Conservation (phyloP, 2,113 vertebrate genomes). For the Gambusia holbrooki region DNA sequence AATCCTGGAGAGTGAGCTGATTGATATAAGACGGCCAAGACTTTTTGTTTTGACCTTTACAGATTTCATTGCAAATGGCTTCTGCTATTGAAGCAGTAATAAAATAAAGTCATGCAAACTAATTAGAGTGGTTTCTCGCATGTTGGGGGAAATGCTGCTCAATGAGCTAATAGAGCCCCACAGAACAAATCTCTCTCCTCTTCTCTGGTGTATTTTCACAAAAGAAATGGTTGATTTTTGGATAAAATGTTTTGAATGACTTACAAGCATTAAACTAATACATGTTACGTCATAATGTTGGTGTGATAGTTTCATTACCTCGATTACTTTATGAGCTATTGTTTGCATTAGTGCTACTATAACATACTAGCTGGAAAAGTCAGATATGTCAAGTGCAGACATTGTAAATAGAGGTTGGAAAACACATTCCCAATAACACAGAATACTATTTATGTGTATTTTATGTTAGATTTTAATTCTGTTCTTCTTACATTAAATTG, state of each 20-base stretch:
- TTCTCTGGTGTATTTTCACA: not conserved
- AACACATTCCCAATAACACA: not conserved
- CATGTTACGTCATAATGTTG: not conserved
- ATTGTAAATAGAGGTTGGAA: not conserved
- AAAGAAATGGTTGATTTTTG: not conserved
- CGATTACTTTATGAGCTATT: slow-evolving; percentile 3
- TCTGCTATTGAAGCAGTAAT: not conserved
- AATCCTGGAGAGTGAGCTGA: not conserved
- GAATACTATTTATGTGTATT: not conserved
- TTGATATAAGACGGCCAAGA: not conserved
- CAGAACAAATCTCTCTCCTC: not conserved
- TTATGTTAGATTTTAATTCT: not conserved
- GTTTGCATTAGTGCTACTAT: not conserved
- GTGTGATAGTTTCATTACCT: not conserved
- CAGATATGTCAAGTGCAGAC: not conserved
- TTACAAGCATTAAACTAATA: not conserved
- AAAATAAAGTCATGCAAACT: not conserved
- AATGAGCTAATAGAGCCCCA: not conserved
- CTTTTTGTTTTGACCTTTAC: not conserved
- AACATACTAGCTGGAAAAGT: not conserved
- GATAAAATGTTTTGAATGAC: not conserved
- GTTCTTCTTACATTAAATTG: not conserved
- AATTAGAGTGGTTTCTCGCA: not conserved
- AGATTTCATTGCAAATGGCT: not conserved
- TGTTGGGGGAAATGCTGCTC: not conserved